phyloP scores from a whole-genome alignment of 1,140 invertebrate species.

The Cotesia typhae region DNA sequence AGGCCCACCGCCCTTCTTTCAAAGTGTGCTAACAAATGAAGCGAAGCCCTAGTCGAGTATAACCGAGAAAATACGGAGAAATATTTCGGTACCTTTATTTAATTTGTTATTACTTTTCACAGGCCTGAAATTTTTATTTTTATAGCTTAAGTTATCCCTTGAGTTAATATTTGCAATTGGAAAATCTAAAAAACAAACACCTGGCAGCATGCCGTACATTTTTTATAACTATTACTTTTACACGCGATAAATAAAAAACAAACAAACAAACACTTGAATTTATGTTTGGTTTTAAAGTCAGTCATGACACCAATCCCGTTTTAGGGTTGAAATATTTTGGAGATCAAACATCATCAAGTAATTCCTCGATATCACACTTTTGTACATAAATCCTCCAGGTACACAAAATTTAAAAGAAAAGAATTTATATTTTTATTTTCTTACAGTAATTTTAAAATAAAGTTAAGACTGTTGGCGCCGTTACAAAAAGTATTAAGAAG shows the following conservation, averaged over 20 bases:
- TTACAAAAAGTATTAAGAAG: no score
- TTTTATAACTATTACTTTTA: background rate
- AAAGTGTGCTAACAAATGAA: conserved; percentile 24
- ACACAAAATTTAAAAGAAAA: no score
- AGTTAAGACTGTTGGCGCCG: no score
- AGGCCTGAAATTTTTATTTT: background rate
- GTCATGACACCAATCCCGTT: no score
- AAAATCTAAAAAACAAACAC: conserved; percentile 30
- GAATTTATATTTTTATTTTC: no score
- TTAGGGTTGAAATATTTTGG: no score
- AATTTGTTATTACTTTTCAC: background rate
- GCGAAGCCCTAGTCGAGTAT: background rate
- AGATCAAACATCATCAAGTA: no score
- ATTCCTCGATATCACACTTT: no score
- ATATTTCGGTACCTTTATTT: background rate
- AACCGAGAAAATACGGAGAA: background rate
- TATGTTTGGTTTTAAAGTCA: no score
- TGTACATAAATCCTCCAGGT: no score
- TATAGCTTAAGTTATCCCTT: background rate
- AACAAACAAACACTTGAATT: no score
- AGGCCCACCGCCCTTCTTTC: conserved; percentile 42
- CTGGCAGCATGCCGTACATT: background rate
- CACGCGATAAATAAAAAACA: background rate
- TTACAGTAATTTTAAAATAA: no score
- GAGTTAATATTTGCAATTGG: conserved; percentile 30